Evolutionary conservation across 2,113 vertebrate species (phyloP), one percentile per base, ranked within the genome.

Genomic region (Serilophus lunatus): DNA sequence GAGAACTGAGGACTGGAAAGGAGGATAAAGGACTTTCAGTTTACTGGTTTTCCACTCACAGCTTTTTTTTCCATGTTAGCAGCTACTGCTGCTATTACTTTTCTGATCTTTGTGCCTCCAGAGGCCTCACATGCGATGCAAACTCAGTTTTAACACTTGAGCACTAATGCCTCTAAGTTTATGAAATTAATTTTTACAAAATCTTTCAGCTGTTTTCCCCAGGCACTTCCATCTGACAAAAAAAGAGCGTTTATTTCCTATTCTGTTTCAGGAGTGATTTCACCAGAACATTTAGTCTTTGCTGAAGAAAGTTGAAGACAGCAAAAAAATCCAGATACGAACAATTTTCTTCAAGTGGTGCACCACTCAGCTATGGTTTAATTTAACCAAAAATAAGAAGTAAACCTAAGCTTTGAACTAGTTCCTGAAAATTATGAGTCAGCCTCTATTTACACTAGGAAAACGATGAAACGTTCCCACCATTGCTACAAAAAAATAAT

Each of bases 11-110:
- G 56, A 60, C 68, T 94, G 86, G 85, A 81, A 96, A 94, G 61
- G 68, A 93, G 89, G 92, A 96, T 94, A 94, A 96, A 95, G 80
- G 92, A 64, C 81, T 95, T 95, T 90, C 76, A 92, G 94, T 97
- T 95, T 82, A 93, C 88, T 91, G 69, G 23, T 93, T 95, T 96
- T 95, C 91, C 90, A 86, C 57, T 86, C 65, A 12, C 9, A 15
- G 25, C 36, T 82, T 59, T 83, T 92, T 89, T 95, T 93, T 74
- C 87, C 88, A 92, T 84, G 94, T 94, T 61, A 95, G 72, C 86
- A 84, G 90, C 93, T 95, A 95, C 90, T 79, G 82, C 69, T 93
- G 56, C 49, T 79, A 76, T 83, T 88, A 49, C 78, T 80, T 88
- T 83, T 54, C 80, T 81, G 76, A 77, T 69, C 61, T 84, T 92